Conservation (phyloP, 2,113 vertebrate species). For the Phoenicopterus ruber region DNA sequence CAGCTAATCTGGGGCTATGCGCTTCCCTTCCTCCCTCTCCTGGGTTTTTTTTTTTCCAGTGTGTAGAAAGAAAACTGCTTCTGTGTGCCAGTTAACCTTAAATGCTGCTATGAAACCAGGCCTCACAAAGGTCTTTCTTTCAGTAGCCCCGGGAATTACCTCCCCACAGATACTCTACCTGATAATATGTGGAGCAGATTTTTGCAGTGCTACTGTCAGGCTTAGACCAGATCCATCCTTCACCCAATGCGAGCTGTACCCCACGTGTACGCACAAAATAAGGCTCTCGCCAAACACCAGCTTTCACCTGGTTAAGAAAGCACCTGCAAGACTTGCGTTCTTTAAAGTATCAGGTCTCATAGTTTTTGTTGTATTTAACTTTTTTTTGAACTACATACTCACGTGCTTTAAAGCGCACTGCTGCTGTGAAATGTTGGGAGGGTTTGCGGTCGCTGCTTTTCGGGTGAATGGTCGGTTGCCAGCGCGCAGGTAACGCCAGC, state of each 20-base stretch:
- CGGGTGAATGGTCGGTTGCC: background rate
- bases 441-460: background rate
- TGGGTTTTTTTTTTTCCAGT: background rate
- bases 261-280: background rate
- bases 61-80: constrained; percentile 25
- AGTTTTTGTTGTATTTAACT: background rate
- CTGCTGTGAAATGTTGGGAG: background rate
- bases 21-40: background rate
- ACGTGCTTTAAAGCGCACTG: background rate
- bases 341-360: background rate
- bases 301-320: background rate
- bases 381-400: background rate
- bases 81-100: constrained; percentile 4
- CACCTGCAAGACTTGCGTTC: background rate
- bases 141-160: background rate
- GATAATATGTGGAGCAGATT: background rate
- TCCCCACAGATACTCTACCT: background rate
- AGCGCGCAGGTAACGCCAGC: background rate
- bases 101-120: constrained; percentile 49
- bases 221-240: background rate
- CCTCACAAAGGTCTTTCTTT: background rate
- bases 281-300: background rate
- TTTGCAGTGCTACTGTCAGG: background rate
- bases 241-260: background rate
- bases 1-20: background rate